Percentiles rank a stretch among this genome's conserved stretches.
Conservation (phyloP, 37 sponge, comb jelly and placozoan genomes). For the Hormiphora californensis region DNA sequence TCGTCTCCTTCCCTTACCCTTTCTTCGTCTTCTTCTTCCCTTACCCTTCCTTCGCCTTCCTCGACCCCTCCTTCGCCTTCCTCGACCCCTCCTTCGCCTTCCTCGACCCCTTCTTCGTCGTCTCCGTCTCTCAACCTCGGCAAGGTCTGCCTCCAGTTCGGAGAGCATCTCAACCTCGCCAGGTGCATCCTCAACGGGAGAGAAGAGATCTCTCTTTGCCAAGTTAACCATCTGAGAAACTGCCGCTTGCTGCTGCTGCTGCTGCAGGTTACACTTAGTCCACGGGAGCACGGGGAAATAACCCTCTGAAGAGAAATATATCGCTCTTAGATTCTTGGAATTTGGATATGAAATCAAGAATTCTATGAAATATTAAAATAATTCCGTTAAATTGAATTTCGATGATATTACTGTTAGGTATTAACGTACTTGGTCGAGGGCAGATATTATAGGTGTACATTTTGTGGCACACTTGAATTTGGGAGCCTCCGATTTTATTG, state of each 20-base stretch:
- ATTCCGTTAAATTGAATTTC: too few species aligned
- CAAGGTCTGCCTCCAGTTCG: not conserved
- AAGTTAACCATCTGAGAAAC: not conserved
- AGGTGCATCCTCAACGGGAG: too few species aligned
- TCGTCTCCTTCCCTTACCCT: too few species aligned
- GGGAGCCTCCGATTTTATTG: not conserved
- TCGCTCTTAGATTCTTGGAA: too few species aligned
- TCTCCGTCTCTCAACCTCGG: not conserved
- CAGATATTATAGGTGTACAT: not conserved
- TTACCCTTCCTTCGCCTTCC: too few species aligned
- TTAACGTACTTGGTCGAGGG: not conserved
- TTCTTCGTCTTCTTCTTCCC: too few species aligned
- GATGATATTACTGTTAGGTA: too few species aligned
- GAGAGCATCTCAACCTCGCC: not conserved
- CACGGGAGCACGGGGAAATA: not conserved
- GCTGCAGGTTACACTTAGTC: not conserved
- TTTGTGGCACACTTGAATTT: constrained; percentile 1
- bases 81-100: too few species aligned
- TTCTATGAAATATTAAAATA: too few species aligned
- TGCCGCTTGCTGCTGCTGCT: not conserved
- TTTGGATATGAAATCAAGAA: too few species aligned
- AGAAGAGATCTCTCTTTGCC: not conserved
- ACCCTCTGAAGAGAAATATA: not conserved
- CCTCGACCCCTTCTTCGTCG: not conserved
- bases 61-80: too few species aligned